Conservation (phyloP, 1,140 invertebrate genomes). For the Polypedilum pembai region DNA sequence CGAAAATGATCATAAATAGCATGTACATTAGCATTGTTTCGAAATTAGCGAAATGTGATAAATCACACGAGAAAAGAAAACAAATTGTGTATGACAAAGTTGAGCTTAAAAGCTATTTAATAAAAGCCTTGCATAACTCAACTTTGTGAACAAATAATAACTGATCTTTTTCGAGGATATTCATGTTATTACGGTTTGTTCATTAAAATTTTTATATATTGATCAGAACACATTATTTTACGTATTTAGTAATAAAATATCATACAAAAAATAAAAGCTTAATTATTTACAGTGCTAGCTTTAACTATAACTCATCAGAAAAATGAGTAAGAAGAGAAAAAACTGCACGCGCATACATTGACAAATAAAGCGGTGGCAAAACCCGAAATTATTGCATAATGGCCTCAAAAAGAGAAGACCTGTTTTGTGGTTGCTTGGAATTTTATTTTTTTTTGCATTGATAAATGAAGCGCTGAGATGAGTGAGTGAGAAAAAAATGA, state of each 20-base stretch:
- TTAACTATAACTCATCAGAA: neutral
- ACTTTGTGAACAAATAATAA: neutral
- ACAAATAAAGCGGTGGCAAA: neutral
- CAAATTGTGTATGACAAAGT: neutral
- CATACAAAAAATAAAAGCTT: neutral
- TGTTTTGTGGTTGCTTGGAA: neutral
- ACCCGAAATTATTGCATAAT: constrained; percentile 13
- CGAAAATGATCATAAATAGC: constrained; percentile 1
- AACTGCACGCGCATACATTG: neutral
- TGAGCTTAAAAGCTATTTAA: too few relatives aligned
- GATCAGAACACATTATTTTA: neutral
- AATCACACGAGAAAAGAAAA: neutral
- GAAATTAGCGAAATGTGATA: neutral
- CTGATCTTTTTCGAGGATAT: neutral
- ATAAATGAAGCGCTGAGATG: neutral
- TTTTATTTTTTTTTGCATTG: neutral
- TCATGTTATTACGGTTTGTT: neutral
- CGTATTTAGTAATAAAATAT: neutral
- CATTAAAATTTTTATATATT: neutral
- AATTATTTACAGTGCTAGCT: too few relatives aligned
- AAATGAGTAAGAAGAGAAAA: neutral
- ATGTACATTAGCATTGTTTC: neutral
- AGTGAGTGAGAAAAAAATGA: too few relatives aligned
- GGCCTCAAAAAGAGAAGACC: constrained; percentile 6
- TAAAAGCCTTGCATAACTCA: neutral